Conservation (phyloP, 2,888 invertebrate genomes). For the Alentia gelatinosa region DNA sequence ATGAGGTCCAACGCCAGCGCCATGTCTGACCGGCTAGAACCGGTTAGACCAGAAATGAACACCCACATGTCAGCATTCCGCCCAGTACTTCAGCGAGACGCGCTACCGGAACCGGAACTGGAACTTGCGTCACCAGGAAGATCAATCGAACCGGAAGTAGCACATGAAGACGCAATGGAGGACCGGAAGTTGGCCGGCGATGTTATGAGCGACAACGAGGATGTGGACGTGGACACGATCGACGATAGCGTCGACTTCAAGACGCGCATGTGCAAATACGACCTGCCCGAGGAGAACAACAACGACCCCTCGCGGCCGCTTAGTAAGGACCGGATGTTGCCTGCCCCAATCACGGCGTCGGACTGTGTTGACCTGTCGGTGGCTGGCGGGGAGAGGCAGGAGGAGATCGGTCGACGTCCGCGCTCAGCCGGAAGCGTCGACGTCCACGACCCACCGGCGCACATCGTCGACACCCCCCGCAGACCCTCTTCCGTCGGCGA, state of each 20-base stretch:
- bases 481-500: slow-evolving; percentile 36
- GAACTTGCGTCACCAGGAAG: background rate
- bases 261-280: slow-evolving; percentile 31
- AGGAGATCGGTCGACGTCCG: background rate
- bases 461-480: background rate
- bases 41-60: background rate
- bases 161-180: background rate
- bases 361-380: background rate
- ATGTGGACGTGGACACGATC: slow-evolving; percentile 56
- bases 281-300: slow-evolving; percentile 51
- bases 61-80: slow-evolving; percentile 51
- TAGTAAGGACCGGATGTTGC: background rate
- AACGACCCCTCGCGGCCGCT: slow-evolving; percentile 7
- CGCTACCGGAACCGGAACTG: background rate
- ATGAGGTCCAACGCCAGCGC: slow-evolving; percentile 37
- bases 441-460: background rate
- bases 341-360: background rate
- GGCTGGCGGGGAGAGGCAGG: background rate
- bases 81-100: slow-evolving; percentile 39
- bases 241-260: slow-evolving; percentile 50
- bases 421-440: slow-evolving; percentile 26
- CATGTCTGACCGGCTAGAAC: slow-evolving; percentile 24
- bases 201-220: slow-evolving; percentile 14
- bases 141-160: slow-evolving; percentile 7
- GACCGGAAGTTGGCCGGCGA: background rate